Evolutionary conservation across 2,113 vertebrate genomes (phyloP), one percentile per base, ranked within the genome.

Genomic region (Eudyptes chrysolophus): DNA sequence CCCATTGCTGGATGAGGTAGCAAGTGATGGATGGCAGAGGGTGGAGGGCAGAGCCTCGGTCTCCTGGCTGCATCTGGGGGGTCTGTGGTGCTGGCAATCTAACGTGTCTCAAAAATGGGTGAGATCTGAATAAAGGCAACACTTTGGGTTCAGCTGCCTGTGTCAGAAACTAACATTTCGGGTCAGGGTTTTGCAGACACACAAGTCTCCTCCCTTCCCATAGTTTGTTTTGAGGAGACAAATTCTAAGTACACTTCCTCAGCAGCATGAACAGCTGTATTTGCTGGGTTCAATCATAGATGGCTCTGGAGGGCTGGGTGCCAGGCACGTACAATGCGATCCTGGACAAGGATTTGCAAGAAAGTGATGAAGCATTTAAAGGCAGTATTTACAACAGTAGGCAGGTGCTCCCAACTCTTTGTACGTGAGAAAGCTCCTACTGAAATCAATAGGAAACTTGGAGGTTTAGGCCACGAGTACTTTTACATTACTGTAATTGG

Each of bases 301-400:
- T 2, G 6, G 54, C 54, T 48, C 55, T 11, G n/a, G 19, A 55
- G 54, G 9, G 48, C 51, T 20, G 58, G 38, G 17, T 29, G 32
- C 58, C 36, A 30, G 0, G 4, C 2, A 30, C 1, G 3, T 11
- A 16, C 1, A 1, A 30, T 0, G 40, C 38, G 32, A 62, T 57
- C 36, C 48, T 5, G 0, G 38, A 29, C 17, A 42, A 89, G 38
- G 38, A n/a, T 25, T 52, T 32, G 9, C 38, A 57, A 29, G 21
- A 16, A n/a, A 36, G 48, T 0, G 7, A 30, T n/a, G 42, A 69
- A 78, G 30, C 66, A 30, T 42, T 87, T 64, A 19, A 79, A 62
- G 10, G 11, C 71, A 51, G 3, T 9, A 20, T 57, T 46, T 38
- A 18, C 60, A 46, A 8, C 26, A 54, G n/a, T 3, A 74, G n/a